phyloP scores from a whole-genome alignment of 1,140 invertebrate species.

The Trichoplusia ni region DNA sequence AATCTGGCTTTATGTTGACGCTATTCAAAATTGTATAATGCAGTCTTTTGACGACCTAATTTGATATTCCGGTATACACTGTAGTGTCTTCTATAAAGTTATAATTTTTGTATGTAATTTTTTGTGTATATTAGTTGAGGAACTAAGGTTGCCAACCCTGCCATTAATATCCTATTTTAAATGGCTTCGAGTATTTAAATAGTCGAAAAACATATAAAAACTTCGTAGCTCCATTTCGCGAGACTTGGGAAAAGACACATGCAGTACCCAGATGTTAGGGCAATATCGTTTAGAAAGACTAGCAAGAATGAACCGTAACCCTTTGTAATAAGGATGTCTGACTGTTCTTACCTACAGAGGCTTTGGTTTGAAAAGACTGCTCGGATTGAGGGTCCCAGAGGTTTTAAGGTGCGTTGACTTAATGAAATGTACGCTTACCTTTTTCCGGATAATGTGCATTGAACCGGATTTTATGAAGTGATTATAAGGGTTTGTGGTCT shows the following conservation, averaged over 20 bases:
- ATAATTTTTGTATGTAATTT: no score
- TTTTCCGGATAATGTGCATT: conserved; percentile 38
- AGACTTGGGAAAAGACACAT: conserved; percentile 10
- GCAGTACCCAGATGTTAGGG: no score
- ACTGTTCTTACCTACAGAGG: conserved; percentile 25
- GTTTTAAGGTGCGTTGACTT: conserved; percentile 58
- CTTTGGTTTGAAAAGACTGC: conserved; percentile 41
- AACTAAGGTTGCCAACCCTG: neutral
- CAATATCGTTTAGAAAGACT: no score
- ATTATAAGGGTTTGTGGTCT: neutral
- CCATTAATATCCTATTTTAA: neutral
- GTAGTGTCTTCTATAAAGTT: no score
- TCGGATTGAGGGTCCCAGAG: conserved; percentile 51
- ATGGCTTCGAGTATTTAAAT: conserved; percentile 5
- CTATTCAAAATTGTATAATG: neutral
- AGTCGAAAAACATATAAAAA: conserved; percentile 7
- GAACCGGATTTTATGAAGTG: neutral
- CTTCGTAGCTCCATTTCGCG: conserved; percentile 10
- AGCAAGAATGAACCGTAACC: no score
- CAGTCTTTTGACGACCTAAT: neutral
- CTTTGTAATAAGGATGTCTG: conserved; percentile 17
- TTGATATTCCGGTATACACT: no score
- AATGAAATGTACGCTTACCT: conserved; percentile 52
- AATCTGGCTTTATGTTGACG: neutral
- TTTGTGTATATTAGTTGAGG: no score